These are phyloP conservation scores for Trochalopteron elliotii DNA, from an alignment of 2,113 vertebrate genomes.

Conservation along the genomic window DNA sequence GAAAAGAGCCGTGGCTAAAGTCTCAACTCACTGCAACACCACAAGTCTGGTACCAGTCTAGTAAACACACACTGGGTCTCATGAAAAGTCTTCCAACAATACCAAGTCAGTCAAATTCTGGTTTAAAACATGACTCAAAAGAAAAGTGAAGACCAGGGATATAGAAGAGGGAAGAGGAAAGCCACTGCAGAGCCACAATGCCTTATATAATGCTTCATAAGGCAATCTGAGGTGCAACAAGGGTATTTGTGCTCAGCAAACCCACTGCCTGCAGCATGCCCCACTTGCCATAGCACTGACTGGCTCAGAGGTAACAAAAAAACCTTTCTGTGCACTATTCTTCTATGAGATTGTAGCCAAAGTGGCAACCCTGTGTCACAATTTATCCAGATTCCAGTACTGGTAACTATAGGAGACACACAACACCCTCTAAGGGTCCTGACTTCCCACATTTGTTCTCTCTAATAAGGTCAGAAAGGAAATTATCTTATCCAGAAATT, in stretches of 20 bases:
- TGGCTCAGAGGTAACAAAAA: not conserved
- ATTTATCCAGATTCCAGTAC: not conserved
- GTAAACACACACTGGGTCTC: not conserved
- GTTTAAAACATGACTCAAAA: not conserved
- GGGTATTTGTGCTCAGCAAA: not conserved
- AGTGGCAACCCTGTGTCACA: accelerated
- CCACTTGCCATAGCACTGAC: not conserved
- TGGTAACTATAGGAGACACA: not conserved
- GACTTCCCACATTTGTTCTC: not conserved
- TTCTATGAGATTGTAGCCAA: accelerated
- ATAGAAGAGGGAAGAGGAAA: not conserved
- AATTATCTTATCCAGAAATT: not conserved
- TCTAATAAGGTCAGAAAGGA: not conserved
- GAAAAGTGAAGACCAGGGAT: not conserved
- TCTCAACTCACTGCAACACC: not conserved
- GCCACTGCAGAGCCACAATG: not conserved
- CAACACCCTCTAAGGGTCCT: not conserved
- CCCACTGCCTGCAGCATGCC: not conserved
- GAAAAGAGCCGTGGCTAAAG: not conserved
- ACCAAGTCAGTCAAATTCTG: not conserved
- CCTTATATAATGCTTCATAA: not conserved
- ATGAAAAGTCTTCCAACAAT: not conserved
- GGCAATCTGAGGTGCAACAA: not conserved
- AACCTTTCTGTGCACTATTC: not conserved
- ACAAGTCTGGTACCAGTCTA: not conserved